Evolutionary conservation across 1,140 invertebrate genomes (phyloP), one percentile per base, ranked within the genome.

Genomic region (Linepithema humile): DNA sequence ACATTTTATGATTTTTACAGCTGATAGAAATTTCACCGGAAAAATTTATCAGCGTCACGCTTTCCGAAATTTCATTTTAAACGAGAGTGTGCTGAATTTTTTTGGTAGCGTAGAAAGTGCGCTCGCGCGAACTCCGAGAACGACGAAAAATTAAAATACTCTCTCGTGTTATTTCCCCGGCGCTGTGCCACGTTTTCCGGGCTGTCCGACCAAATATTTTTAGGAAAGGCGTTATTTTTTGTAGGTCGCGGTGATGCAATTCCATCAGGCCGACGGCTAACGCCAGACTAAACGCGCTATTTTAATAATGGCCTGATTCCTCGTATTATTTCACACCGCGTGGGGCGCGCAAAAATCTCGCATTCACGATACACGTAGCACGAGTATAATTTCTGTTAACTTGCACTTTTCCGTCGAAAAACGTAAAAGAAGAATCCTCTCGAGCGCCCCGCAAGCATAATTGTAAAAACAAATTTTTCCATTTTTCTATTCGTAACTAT

Each of bases 231-330:
- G 75, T 80, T 80, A 80, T 80, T 80, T 80, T 80, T 80, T 80
- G 75, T 70, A 40, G 64, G 75, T 43, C 75, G 35, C 64, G 62
- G n/a, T 80, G 75, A 80, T 80, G 75, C 75, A 70, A 80, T 80
- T 80, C 75, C 75, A 70, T 70, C 75, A 70, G 75, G 75, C 64
- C 48, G 64, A 45, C 75, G 75, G n/a, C 62, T 69, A 70, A 69
- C 64, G 35, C 75, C 75, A 80, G 75, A 80, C 75, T 70, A 80
- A 80, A 80, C 75, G 75, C 75, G 75, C 75, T 80, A 80, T 80
- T 80, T 80, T 80, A 80, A 80, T 80, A 80, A 80, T 55, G 75
- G 75, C 75, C 75, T 80, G 75, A 80, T 80, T 80, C 75, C 35
- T 80, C 64, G 75, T 80, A 80, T 80, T 80, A 80, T 80, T 80